These are phyloP conservation scores for Ariopsis seemanni DNA, from an alignment of 2,113 vertebrate species.

Conservation along the genomic window DNA sequence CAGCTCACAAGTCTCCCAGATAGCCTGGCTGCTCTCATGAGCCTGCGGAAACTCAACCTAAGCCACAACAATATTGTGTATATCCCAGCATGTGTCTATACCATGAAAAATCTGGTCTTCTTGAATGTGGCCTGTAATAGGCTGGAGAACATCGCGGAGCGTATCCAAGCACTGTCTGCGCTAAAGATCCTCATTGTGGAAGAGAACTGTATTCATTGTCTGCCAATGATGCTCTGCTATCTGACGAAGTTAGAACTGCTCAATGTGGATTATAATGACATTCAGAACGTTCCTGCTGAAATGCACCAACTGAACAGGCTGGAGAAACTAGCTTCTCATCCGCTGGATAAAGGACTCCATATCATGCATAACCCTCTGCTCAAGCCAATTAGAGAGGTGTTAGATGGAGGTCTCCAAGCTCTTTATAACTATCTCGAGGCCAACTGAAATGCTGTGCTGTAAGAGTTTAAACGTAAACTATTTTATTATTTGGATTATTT, in stretches of 20 bases:
- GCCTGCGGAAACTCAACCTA: slow-evolving; percentile 84
- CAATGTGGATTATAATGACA: slow-evolving; percentile 84
- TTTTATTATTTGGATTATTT: neutral
- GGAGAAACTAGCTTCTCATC: slow-evolving; percentile 84
- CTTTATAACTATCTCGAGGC: slow-evolving; percentile 84
- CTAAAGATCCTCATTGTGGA: slow-evolving; percentile 88
- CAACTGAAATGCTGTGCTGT: slow-evolving; percentile 55
- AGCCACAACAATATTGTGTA: slow-evolving; percentile 84
- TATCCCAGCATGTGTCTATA: slow-evolving; percentile 81
- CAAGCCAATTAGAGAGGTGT: slow-evolving; percentile 82
- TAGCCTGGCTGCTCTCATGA: slow-evolving; percentile 73
- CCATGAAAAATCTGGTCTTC: slow-evolving; percentile 83
- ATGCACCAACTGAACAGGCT: slow-evolving; percentile 79
- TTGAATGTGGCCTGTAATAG: slow-evolving; percentile 84
- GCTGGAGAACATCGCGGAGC: slow-evolving; percentile 86
- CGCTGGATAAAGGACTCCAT: slow-evolving; percentile 93
- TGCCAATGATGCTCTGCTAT: slow-evolving; percentile 83
- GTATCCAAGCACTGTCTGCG: slow-evolving; percentile 78
- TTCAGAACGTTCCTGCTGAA: slow-evolving; percentile 83
- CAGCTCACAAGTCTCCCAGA: slow-evolving; percentile 77
- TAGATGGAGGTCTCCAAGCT: slow-evolving; percentile 79
- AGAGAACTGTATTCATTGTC: slow-evolving; percentile 78
- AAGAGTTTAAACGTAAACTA: slow-evolving; percentile 22
- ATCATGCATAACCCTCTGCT: slow-evolving; percentile 85
- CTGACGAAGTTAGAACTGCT: slow-evolving; percentile 81